phyloP scores from a whole-genome alignment of 1,140 invertebrate genomes.

The Papilio polytes region DNA sequence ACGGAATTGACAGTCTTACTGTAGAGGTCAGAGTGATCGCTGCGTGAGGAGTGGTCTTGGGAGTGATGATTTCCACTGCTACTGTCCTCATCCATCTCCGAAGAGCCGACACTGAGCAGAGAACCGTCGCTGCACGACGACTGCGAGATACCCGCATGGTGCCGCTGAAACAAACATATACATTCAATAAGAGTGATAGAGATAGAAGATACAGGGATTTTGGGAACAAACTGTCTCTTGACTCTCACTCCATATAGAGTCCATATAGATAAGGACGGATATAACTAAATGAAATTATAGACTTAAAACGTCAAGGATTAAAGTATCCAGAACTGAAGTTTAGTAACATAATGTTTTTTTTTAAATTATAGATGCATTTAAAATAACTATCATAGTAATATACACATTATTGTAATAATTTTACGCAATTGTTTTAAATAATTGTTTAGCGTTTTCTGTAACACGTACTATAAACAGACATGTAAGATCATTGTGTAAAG shows the following conservation, averaged over 20 bases:
- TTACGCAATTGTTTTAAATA: not conserved
- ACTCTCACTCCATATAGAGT: no score
- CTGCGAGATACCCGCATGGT: slow-evolving; percentile 85
- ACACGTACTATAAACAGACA: not conserved
- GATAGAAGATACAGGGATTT: no score
- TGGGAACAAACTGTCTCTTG: no score
- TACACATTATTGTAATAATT: not conserved
- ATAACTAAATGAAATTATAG: no score
- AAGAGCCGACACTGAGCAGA: slow-evolving; percentile 88
- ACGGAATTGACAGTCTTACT: slow-evolving; percentile 50
- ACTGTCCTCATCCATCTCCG: slow-evolving; percentile 87
- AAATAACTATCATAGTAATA: not conserved
- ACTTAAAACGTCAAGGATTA: no score
- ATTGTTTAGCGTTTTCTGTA: not conserved
- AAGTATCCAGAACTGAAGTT: no score
- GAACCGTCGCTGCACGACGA: slow-evolving; percentile 90
- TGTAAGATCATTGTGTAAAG: not conserved
- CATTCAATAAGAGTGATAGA: not conserved
- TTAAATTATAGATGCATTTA: not conserved
- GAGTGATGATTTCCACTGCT: slow-evolving; percentile 71
- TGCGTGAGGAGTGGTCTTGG: slow-evolving; percentile 66
- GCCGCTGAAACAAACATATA: slow-evolving; percentile 58
- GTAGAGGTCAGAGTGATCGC: slow-evolving; percentile 75
- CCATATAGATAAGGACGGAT: no score
- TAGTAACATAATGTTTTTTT: no score